Base-by-base conservation (phyloP, 2,888 invertebrate species). In the Ennomos erosarius region DNA sequence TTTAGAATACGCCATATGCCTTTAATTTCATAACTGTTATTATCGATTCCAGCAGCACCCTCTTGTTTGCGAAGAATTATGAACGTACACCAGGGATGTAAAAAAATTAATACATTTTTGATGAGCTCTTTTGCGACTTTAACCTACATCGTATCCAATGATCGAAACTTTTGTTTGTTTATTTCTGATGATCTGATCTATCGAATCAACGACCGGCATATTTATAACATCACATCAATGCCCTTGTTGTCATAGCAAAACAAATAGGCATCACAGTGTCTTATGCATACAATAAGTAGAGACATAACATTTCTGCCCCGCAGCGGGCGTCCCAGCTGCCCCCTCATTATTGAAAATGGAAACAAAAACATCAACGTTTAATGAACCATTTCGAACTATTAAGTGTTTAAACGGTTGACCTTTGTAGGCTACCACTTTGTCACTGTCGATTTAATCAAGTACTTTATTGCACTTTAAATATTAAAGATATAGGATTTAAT, bases 231-330 rank as follows among this genome's bases (percentile, higher is more conserved):
- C 38, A 45, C 12, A 12, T 2, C 10, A 6, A 9, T 35, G 10
- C 40, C 35, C 13, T 40, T 49, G 51, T 26, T 26, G 1, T 57
- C 43, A 55, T 43, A 44, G 13, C 47, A 43, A 38, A 52, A 46
- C 66, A 71, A 74, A 75, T 69, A 73, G 74, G 78, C 77, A 73
- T 75, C 69, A 73, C 71, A 76, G 79, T 79, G 82, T 81, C 69
- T 73, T 72, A 69, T 65, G 69, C 64, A 64, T 64, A 70, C 72
- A 76, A 80, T 75, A 73, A 79, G 68, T 76, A 71, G 69, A 74
- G 69, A 69, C 74, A 73, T 84, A 87, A 85, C 83, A 84, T 85
- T 79, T 81, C 76, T 78, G 81, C 84, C 88, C 81, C 74, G 71
- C 72, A 71, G 78, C 75, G 77, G 71, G 78, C 74, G 77, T 62